Percentiles rank a stretch among this genome's conserved stretches.
phyloP scores from a whole-genome alignment of 2,113 vertebrate species.

The Microcebus tavaratra region DNA sequence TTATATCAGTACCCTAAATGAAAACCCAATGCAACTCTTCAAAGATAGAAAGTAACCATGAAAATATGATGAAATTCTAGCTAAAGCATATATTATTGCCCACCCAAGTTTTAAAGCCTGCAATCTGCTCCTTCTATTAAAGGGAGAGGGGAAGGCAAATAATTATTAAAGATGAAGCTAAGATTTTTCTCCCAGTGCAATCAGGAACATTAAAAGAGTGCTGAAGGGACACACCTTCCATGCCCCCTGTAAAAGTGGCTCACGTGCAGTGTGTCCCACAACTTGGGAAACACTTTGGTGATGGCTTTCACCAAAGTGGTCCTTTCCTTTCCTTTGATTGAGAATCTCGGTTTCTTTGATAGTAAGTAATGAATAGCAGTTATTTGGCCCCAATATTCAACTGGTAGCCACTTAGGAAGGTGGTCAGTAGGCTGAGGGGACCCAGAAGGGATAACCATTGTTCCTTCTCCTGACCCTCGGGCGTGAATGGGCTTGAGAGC shows the following conservation, averaged over 20 bases:
- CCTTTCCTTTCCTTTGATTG: not conserved
- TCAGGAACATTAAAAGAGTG: not conserved
- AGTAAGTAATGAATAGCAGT: not conserved
- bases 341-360: not conserved
- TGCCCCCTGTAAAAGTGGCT: not conserved
- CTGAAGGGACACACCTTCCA: not conserved
- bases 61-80: not conserved
- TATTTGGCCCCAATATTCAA: not conserved
- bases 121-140: not conserved
- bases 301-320: not conserved
- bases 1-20: not conserved
- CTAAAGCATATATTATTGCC: not conserved
- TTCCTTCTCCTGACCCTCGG: not conserved
- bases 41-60: constrained; percentile 10
- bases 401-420: not conserved
- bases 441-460: not conserved
- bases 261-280: not conserved
- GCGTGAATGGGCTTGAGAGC: not conserved
- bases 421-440: not conserved
- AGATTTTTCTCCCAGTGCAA: not conserved
- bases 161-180: not conserved
- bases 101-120: not conserved
- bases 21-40: not conserved
- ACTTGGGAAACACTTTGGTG: not conserved
- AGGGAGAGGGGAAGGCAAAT: not conserved